Evolutionary conservation across 2,797 vertebrate genomes (phyloP), one percentile per base, ranked within the genome.

Genomic region (Lagocephalus sceleratus): DNA sequence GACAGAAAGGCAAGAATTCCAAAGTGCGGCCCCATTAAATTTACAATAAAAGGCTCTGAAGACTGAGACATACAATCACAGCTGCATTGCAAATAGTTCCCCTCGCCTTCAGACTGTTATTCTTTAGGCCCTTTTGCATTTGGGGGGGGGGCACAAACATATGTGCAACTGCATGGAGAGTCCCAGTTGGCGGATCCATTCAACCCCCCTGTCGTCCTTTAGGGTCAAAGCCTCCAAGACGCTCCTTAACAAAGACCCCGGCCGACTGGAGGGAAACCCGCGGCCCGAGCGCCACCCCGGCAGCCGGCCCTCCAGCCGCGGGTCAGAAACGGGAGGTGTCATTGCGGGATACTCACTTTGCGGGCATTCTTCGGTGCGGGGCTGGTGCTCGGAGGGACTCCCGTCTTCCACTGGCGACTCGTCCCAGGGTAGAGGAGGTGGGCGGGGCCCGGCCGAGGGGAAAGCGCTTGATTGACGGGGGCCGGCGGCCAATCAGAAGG

Each of bases 281-380:
- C 20, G 23, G 5, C 3, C 20, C 48, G 55, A 76, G 32, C 22
- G 43, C 42, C 20, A 43, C 23, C 20, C 17, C 16, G 6, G 29
- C 23, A 47, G n/a, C 20, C 38, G 20, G 51, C 57, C 3, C 55
- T 57, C 22, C 57, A 19, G 38, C 29, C 2, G 44, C 5, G 11
- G 35, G 17, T 0, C 35, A 5, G 51, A 55, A 61, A 17, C 35
- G 54, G 8, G 46, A 17, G 32, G 52, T 80, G 85, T 79, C 84
- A 88, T 52, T 44, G 1, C 32, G 8, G 58, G 77, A 79, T 76
- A 90, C 90, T 89, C 76, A 91, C 90, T 85, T 79, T 79, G 79
- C 83, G 76, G 71, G 73, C 87, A 89, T 91, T 87, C 60, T 89
- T 80, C 47, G 63, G 53, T 29, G 70, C 63, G 57, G 58, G 61